These are phyloP conservation scores for Azemiops feae DNA, from an alignment of 2,113 vertebrate species.

Conservation along the genomic window DNA sequence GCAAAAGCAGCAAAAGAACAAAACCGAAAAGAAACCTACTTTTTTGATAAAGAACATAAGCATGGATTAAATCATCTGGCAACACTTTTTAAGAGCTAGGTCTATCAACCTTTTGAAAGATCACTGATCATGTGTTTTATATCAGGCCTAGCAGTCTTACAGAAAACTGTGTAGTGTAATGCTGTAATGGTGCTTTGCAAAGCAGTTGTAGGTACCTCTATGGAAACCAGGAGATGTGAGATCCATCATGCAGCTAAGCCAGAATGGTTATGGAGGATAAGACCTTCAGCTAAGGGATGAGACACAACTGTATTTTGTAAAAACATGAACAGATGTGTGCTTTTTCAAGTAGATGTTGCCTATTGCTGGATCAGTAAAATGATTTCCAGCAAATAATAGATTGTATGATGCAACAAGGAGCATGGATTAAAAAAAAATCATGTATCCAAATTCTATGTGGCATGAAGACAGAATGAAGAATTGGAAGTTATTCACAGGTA, in stretches of 20 bases:
- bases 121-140: neutral
- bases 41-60: neutral
- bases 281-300: neutral
- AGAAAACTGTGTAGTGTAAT: neutral
- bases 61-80: neutral
- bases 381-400: neutral
- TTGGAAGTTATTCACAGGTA: neutral
- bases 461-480: neutral
- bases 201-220: neutral
- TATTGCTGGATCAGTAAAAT: neutral
- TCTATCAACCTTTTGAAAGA: neutral
- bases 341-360: neutral
- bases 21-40: neutral
- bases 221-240: neutral
- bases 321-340: neutral
- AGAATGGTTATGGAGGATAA: neutral
- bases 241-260: neutral
- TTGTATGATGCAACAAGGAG: neutral
- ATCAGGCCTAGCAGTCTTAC: neutral
- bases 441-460: neutral
- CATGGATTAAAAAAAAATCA: neutral
- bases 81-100: neutral
- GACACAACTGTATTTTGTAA: neutral
- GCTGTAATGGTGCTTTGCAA: neutral
- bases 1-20: neutral